Evolutionary conservation across 2,797 vertebrate species (phyloP).

Genomic region (Amblyopsis hoosieri): DNA sequence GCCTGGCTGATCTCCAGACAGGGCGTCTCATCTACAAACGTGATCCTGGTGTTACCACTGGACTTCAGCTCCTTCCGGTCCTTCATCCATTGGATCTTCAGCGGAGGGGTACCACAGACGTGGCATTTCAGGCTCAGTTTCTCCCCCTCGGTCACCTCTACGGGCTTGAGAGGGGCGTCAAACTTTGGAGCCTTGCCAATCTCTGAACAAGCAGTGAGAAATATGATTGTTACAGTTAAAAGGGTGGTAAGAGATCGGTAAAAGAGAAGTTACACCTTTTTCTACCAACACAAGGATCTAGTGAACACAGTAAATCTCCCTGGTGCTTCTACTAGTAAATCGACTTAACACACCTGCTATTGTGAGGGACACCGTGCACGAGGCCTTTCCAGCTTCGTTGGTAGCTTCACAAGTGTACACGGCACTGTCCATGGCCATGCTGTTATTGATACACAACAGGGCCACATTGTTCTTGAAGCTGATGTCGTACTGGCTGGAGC

Average conservation of each 20-base stretch:
- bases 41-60: conserved; percentile 82
- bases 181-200: conserved; percentile 85
- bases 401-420: conserved; percentile 86
- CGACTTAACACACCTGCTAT: conserved; percentile 83
- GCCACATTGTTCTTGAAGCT: conserved; percentile 86
- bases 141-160: conserved; percentile 82
- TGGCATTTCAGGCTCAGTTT: conserved; percentile 87
- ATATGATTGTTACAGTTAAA: neutral
- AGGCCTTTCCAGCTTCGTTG: conserved; percentile 87
- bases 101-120: conserved; percentile 82
- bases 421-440: conserved; percentile 77
- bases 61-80: conserved; percentile 89
- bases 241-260: neutral
- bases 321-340: neutral
- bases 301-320: neutral
- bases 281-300: neutral
- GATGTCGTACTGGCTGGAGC: conserved; percentile 82
- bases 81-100: conserved; percentile 94
- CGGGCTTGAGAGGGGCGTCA: conserved; percentile 83
- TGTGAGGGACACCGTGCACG: conserved; percentile 84
- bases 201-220: conserved; percentile 68
- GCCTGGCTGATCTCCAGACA: conserved; percentile 81
- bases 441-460: conserved; percentile 78
- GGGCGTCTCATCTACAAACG: conserved; percentile 83
- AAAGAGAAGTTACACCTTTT: neutral